phyloP scores from a whole-genome alignment of 2,113 vertebrate genomes.

The Toxostoma redivivum region DNA sequence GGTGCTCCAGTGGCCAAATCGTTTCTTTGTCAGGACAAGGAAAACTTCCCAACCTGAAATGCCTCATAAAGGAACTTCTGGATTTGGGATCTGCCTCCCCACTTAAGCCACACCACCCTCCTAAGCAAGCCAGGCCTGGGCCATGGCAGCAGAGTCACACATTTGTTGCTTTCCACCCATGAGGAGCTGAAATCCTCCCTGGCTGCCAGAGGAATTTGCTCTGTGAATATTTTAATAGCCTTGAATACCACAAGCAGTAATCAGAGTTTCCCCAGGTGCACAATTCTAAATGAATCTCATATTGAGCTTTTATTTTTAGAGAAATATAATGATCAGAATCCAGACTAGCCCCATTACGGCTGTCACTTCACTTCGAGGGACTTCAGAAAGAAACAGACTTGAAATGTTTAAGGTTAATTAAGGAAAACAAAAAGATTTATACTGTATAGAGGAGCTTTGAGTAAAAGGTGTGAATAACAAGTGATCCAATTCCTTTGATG shows the following conservation, averaged over 20 bases:
- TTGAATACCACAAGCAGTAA: background rate
- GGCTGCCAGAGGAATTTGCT: background rate
- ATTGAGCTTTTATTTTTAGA: constrained; percentile 52
- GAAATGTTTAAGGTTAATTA: constrained; percentile 16
- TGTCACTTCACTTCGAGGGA: background rate
- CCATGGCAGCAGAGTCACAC: background rate
- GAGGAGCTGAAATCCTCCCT: background rate
- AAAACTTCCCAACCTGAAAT: background rate
- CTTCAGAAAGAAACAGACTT: background rate
- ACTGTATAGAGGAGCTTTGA: background rate
- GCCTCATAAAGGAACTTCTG: background rate
- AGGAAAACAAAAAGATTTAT: background rate
- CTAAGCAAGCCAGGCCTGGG: background rate
- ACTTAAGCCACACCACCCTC: background rate
- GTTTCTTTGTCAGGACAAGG: background rate
- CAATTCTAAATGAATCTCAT: constrained; percentile 17
- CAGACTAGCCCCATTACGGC: background rate
- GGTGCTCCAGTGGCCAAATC: background rate
- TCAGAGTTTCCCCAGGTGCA: constrained; percentile 43
- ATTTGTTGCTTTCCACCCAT: background rate
- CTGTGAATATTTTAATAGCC: background rate
- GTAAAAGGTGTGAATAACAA: background rate
- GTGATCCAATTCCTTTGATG: background rate
- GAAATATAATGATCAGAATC: constrained; percentile 30
- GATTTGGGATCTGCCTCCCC: background rate